These are phyloP conservation scores for Luperina nickerlii DNA, from an alignment of 2,888 invertebrate genomes.

Conservation along the genomic window DNA sequence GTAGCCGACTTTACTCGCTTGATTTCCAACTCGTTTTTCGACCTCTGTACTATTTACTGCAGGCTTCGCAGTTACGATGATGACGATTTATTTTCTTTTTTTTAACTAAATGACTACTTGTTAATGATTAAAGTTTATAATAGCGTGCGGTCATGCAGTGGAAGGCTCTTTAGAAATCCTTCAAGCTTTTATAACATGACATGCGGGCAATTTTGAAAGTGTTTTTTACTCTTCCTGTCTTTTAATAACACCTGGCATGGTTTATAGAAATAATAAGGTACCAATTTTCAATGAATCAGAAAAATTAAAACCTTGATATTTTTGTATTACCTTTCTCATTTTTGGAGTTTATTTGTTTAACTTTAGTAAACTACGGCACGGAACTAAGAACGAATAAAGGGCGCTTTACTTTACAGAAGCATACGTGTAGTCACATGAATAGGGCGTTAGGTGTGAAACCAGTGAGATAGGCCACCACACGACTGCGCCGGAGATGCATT, in stretches of 20 bases:
- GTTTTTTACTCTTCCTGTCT: neutral
- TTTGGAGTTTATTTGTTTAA: slow-evolving; percentile 14
- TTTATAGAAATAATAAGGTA: neutral
- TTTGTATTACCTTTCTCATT: neutral
- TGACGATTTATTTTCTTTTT: slow-evolving; percentile 26
- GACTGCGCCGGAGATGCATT: slow-evolving; percentile 78
- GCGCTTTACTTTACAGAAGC: slow-evolving; percentile 64
- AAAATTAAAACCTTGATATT: neutral
- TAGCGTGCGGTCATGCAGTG: neutral
- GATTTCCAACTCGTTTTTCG: slow-evolving; percentile 63
- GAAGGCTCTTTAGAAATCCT: slow-evolving; percentile 6
- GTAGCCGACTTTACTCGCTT: slow-evolving; percentile 62
- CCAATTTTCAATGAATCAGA: neutral
- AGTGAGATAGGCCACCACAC: slow-evolving; percentile 75
- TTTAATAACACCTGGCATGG: slow-evolving; percentile 10
- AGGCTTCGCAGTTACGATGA: neutral
- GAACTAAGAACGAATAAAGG: slow-evolving; percentile 42
- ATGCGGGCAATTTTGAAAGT: neutral
- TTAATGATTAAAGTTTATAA: slow-evolving; percentile 26
- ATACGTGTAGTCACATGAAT: slow-evolving; percentile 73
- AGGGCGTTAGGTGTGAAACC: slow-evolving; percentile 78
- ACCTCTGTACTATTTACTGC: slow-evolving; percentile 49
- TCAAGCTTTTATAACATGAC: neutral
- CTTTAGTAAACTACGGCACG: slow-evolving; percentile 1
- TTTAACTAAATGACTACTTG: slow-evolving; percentile 9